Percentiles rank a stretch among this genome's conserved stretches.
phyloP scores from a whole-genome alignment of 2,113 vertebrate genomes.

The Nothobranchius furzeri region DNA sequence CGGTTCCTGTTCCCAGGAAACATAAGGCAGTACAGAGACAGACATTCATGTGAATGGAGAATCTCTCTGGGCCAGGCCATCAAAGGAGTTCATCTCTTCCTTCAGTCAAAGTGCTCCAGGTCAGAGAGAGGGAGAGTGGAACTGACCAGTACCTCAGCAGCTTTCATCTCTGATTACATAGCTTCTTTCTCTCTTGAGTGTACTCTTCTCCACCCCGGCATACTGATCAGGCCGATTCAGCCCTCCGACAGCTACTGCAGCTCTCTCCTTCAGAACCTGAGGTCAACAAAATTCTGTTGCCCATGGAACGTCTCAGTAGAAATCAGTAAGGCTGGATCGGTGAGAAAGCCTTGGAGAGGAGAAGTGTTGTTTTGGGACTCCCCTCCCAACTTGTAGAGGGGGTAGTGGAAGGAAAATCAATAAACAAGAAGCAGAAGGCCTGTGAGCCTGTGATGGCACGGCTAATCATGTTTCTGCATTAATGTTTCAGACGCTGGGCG shows the following conservation, averaged over 20 bases:
- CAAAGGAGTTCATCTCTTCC: constrained; percentile 51
- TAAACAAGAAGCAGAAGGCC: constrained; percentile 79
- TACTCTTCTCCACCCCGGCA: constrained; percentile 44
- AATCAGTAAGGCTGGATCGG: constrained; percentile 63
- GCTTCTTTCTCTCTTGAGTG: constrained; percentile 58
- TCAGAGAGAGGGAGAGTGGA: constrained; percentile 53
- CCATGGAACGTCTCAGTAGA: constrained; percentile 67
- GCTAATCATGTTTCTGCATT: constrained; percentile 81
- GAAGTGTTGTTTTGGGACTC: constrained; percentile 72
- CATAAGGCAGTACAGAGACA: constrained; percentile 20
- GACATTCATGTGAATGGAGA: constrained; percentile 10
- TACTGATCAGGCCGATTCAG: constrained; percentile 56
- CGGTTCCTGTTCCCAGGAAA: constrained; percentile 39
- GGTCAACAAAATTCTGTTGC: constrained; percentile 66
- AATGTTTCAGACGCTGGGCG: constrained; percentile 81
- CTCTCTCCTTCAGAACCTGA: constrained; percentile 55
- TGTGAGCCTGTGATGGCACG: constrained; percentile 80
- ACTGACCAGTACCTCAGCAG: constrained; percentile 63
- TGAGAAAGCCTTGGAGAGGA: constrained; percentile 69
- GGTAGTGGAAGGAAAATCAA: constrained; percentile 81
- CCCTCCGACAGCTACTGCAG: constrained; percentile 46
- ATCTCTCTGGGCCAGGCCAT: constrained; percentile 56
- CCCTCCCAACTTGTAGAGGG: constrained; percentile 63
- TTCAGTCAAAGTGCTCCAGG: constrained; percentile 62
- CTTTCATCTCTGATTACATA: constrained; percentile 74